Evolutionary conservation across 2,888 invertebrate species (phyloP).

Genomic region (Dryococelus australis): DNA sequence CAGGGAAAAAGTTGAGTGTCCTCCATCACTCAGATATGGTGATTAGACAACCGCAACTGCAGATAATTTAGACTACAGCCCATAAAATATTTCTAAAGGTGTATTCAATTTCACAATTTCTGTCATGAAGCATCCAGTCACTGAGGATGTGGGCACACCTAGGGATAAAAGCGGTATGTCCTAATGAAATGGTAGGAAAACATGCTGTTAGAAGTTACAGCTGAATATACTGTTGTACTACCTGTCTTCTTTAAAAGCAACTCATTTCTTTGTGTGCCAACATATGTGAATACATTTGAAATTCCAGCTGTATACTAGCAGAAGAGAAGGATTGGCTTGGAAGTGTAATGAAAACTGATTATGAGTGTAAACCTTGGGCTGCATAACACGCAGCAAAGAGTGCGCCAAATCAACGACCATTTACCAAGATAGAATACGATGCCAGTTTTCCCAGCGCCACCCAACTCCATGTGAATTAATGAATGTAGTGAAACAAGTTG

Average conservation of each 20-base stretch:
- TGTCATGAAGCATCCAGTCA: background rate
- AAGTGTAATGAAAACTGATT: background rate
- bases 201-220: background rate
- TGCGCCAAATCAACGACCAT: background rate
- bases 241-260: background rate
- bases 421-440: constrained; percentile 28
- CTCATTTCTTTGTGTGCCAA: background rate
- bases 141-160: background rate
- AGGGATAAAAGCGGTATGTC: background rate
- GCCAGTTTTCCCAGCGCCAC: constrained; percentile 21
- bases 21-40: constrained; percentile 5
- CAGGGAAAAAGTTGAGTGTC: background rate
- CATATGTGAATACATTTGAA: background rate
- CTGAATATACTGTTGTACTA: background rate
- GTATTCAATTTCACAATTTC: constrained; percentile 17
- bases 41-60: background rate
- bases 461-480: constrained; percentile 29
- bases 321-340: constrained; percentile 10
- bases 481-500: constrained; percentile 27
- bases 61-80: constrained; percentile 20
- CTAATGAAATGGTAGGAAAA: background rate
- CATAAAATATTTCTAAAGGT: constrained; percentile 13
- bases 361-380: constrained; percentile 25
- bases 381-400: constrained; percentile 28
- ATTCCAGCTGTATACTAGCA: background rate